These are phyloP conservation scores for Dione vanillae DNA, from an alignment of 2,888 invertebrate genomes.

Conservation along the genomic window DNA sequence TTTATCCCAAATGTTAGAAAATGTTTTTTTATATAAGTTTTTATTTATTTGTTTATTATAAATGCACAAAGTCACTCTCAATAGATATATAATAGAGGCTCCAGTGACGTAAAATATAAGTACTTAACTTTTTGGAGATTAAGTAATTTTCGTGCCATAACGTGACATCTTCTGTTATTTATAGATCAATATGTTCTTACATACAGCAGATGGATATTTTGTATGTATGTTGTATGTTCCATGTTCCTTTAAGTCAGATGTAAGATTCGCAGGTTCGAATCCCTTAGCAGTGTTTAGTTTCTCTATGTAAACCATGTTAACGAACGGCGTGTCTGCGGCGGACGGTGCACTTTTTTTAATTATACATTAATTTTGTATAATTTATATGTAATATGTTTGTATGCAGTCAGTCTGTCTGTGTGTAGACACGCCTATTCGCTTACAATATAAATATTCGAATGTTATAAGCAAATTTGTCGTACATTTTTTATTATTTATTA, in stretches of 20 bases:
- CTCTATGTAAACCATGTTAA: background rate
- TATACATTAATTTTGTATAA: background rate
- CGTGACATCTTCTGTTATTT: constrained; percentile 4
- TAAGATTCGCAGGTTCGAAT: constrained; percentile 13
- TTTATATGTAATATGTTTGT: background rate
- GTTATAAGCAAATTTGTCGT: constrained; percentile 1
- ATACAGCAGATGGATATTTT: background rate
- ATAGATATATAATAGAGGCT: background rate
- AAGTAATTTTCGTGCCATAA: constrained; percentile 21
- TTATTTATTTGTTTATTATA: background rate
- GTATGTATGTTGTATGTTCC: too few species aligned
- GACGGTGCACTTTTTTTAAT: too few species aligned
- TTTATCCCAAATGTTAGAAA: background rate
- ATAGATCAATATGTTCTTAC: background rate
- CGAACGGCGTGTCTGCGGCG: too few species aligned
- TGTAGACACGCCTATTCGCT: background rate
- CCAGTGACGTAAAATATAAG: constrained; percentile 10
- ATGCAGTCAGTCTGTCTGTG: background rate
- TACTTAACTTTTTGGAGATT: constrained; percentile 25
- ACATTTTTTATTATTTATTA: background rate
- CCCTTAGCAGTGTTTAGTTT: background rate
- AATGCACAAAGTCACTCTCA: background rate
- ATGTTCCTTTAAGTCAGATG: too few species aligned
- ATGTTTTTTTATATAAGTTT: background rate
- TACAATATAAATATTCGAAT: background rate